phyloP scores from a whole-genome alignment of 2,113 vertebrate genomes.

The Ailurus styani region DNA sequence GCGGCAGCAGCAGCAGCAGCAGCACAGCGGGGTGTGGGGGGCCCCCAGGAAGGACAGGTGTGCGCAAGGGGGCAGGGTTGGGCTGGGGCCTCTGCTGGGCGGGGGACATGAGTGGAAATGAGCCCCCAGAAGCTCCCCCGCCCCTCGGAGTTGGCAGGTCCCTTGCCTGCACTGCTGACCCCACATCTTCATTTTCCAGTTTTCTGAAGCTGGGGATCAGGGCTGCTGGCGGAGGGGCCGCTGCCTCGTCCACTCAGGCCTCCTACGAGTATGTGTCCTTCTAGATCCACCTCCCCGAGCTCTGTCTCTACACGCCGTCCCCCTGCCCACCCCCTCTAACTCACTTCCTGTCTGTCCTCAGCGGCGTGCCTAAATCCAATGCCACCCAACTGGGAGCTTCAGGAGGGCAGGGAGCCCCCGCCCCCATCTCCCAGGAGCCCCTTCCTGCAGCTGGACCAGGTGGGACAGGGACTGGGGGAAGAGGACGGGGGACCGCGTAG shows the following conservation, averaged over 20 bases:
- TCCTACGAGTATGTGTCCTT: slow-evolving; percentile 80
- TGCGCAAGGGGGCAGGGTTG: too few relatives aligned
- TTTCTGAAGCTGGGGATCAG: slow-evolving; percentile 77
- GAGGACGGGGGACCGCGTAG: background rate
- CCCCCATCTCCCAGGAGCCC: slow-evolving; percentile 16
- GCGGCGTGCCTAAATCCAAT: slow-evolving; percentile 74
- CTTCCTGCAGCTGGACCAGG: slow-evolving; percentile 56
- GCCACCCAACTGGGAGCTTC: slow-evolving; percentile 19
- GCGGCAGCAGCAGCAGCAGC: slow-evolving; percentile 77
- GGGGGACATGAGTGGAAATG: background rate
- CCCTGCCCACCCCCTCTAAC: background rate
- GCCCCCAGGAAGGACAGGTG: slow-evolving; percentile 71
- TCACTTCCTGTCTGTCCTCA: slow-evolving; percentile 76
- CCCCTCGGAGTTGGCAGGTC: background rate
- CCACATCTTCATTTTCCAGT: slow-evolving; percentile 73
- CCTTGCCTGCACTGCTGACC: background rate
- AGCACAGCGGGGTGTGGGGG: slow-evolving; percentile 68
- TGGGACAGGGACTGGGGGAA: background rate
- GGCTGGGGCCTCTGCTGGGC: background rate
- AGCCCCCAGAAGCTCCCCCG: background rate
- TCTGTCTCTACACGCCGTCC: background rate
- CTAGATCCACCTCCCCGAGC: too few relatives aligned
- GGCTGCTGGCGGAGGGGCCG: background rate
- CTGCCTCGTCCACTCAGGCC: background rate
- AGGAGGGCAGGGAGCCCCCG: background rate